Evolutionary conservation across 1,140 invertebrate species (phyloP).

Genomic region (Apis dorsata): DNA sequence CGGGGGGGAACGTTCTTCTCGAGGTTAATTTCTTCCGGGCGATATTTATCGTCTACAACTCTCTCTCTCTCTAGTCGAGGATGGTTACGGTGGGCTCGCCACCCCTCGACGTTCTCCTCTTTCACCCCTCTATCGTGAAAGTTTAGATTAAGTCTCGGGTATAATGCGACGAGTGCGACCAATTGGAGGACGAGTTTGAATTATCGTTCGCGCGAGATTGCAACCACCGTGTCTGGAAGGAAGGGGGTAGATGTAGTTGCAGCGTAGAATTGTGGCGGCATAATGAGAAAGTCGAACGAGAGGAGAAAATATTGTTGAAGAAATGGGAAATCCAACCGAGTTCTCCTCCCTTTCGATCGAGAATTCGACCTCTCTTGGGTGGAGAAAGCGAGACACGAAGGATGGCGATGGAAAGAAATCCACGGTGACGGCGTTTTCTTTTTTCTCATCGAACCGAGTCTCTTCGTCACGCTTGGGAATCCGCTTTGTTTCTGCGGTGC

Average conservation of each 20-base stretch:
- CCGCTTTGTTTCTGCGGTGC: constrained; percentile 72
- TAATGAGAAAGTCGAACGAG: not conserved
- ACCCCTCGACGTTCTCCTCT: too few species aligned
- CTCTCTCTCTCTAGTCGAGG: not conserved
- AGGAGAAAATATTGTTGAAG: not conserved
- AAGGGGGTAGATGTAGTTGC: not conserved
- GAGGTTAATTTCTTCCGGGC: constrained; percentile 19
- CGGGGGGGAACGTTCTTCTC: not conserved
- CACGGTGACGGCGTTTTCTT: constrained; percentile 53
- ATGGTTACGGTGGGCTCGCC: too few species aligned
- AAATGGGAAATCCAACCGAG: not conserved
- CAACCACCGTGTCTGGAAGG: constrained; percentile 15
- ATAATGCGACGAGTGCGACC: constrained; percentile 73
- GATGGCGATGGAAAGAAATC: constrained; percentile 24
- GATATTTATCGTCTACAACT: constrained; percentile 17
- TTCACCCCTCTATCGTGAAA: constrained; percentile 42
- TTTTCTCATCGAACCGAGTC: constrained; percentile 66
- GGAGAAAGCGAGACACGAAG: not conserved
- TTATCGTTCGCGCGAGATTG: constrained; percentile 65
- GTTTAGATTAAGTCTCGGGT: constrained; percentile 73
- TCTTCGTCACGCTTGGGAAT: constrained; percentile 76
- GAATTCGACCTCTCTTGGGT: not conserved
- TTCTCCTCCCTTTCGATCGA: constrained; percentile 20
- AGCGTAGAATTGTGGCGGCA: not conserved
- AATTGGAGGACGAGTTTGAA: constrained; percentile 76